These are phyloP conservation scores for Papilio xuthus DNA, from an alignment of 1,140 invertebrate genomes.

Conservation along the genomic window DNA sequence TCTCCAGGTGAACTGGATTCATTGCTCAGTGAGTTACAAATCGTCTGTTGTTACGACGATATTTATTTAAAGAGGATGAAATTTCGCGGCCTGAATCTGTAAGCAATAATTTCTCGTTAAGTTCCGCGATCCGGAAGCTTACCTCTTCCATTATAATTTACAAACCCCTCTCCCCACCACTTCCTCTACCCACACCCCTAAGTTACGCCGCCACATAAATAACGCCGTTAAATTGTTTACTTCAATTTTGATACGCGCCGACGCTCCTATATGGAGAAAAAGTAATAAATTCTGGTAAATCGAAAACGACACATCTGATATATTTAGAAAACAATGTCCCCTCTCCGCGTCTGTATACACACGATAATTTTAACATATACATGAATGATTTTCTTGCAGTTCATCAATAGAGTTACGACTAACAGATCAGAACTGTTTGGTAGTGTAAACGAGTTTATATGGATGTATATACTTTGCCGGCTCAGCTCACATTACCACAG, in stretches of 20 bases:
- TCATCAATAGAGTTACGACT: background rate
- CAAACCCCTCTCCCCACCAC: background rate
- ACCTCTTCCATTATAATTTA: conserved; percentile 26
- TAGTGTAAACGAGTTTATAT: too few relatives aligned
- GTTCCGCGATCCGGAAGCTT: conserved; percentile 20
- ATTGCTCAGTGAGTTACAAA: background rate
- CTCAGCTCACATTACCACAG: too few relatives aligned
- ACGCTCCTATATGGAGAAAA: conserved; percentile 4
- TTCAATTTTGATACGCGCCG: conserved; percentile 14
- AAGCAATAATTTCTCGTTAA: conserved; percentile 21
- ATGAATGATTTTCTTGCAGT: background rate
- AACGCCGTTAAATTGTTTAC: conserved; percentile 24
- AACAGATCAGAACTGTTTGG: too few relatives aligned
- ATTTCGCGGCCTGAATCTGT: conserved; percentile 16
- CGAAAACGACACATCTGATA: conserved; percentile 10
- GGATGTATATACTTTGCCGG: too few relatives aligned
- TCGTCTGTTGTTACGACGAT: conserved; percentile 7
- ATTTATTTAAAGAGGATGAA: conserved; percentile 14
- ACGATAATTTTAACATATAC: background rate
- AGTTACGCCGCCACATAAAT: conserved; percentile 9
- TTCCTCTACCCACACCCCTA: background rate
- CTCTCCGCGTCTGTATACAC: background rate
- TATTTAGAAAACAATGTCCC: background rate
- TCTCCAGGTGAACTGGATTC: background rate
- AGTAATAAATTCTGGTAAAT: conserved; percentile 19